Base-by-base conservation (phyloP, 2,888 invertebrate species). In the Aphidoletes aphidimyza region DNA sequence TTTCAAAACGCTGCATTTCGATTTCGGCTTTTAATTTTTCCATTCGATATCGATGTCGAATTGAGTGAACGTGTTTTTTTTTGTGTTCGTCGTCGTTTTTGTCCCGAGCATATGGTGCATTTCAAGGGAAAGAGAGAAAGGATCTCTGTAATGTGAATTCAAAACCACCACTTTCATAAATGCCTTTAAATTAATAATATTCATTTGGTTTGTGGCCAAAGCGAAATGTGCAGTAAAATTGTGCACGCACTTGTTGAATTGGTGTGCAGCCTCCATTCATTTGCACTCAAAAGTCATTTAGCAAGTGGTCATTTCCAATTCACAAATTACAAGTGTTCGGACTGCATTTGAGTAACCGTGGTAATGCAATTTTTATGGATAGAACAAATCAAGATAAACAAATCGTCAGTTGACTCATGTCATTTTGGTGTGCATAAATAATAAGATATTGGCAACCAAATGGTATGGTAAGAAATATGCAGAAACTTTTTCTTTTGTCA, bases 141-240 rank as follows among this genome's bases (percentile, higher is more conserved):
- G 69, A 30, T n/a, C 30, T 30, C 6, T n/a, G 22, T 54, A 54
- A 54, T 54, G 22, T 3, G 9, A 54, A 54, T 54, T 22, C 69
- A 34, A 69, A 42, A 69, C n/a, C 69, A 69, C 69, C 34, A 69
- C 69, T 69, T 69, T 69, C 69, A 19, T 69, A 30, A 69, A 69
- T 69, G 69, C 30, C 17, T 69, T 69, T 69, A 34, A 69, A 69
- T 69, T 69, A 69, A 69, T 69, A 69, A 69, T 69, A 69, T 69
- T 34, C 26, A 69, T 69, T 69, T 54, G n/a, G n/a, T n/a, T 54
- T n/a, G 22, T 54, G 54, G 69, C 2, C 30, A 14, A 30, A 69
- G 30, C 69, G 26, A 11, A 69, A 19, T 1, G 26, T 34, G 34
- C 3, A 26, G 30, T 30, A 54, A 54, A 26, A 54, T 54, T 11